Base-by-base conservation (phyloP, 2,113 vertebrate species). In the Triplophysa rosa region DNA sequence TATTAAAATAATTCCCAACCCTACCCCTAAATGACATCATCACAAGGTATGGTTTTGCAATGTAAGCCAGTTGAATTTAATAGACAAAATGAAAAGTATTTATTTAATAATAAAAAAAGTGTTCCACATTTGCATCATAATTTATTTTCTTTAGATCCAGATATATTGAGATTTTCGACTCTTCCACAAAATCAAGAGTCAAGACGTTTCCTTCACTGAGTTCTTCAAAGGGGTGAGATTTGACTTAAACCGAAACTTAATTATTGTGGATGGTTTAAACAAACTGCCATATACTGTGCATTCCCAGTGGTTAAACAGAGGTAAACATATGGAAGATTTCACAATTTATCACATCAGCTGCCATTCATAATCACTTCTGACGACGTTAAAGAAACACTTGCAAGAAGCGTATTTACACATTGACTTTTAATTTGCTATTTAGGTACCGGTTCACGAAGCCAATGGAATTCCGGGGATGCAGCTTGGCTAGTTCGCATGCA, bases 401-500 rank as follows among this genome's bases (percentile, higher is more conserved):
- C 82, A 87, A 84, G 71, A 79, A 37, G 19, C 79, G 67, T 87
- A 83, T 88, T 86, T 83, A 78, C 84, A 79, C 72, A 69, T 80
- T 61, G 82, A 80, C 81, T 66, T 78, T 65, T 24, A 65, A 37
- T 88, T 85, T 78, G 49, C 56, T 81, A 90, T 89, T 86, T 85
- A 81, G 86, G 80, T 86, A 83, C 84, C 84, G 87, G 88, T 90
- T 89, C 61, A 81, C n/a, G 83, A 73, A 19, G 78, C 84, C 87
- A 79, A 81, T 83, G 83, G 78, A 88, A 87, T 88, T 82, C 81
- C 78, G 84, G 83, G 81, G 64, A 81, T 83, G 73, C 77, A 75
- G 71, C 81, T 80, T 59, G 64, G 81, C 88, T 87, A 80, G 80
- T 89, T 90, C 85, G 85, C 90, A 90, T 90, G 89, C 87, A 89